Evolutionary conservation across 2,113 vertebrate genomes (phyloP), one percentile per base, ranked within the genome.

Genomic region (Carettochelys insculpta): DNA sequence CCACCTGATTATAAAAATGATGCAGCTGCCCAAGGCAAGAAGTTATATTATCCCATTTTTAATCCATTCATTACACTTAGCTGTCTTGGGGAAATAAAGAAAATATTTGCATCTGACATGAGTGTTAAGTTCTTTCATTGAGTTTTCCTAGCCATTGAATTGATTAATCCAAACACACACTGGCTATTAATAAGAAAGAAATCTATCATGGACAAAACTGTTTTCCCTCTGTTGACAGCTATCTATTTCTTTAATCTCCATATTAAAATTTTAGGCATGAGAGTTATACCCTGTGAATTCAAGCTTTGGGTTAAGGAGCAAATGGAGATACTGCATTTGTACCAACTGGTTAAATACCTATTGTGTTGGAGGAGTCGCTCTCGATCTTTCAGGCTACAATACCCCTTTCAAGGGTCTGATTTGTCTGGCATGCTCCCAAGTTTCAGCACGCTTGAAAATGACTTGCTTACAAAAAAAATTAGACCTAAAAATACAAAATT

Each of bases 81-180:
- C 38, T 77, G 34, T 53, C 58, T 17, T 73, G 58, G 80, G 82
- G 83, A 92, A n/a, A 68, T 83, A 86, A 89, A 80, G 80, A 53
- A 94, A 91, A 90, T 83, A 56, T 34, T 56, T 75, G 47, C 73
- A 17, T 13, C 92, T 31, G 48, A 89, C 89, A 78, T 0, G 3
- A 92, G 77, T 38, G 73, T 81, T 87, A 90, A 75, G 81, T 86
- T 87, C 65, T 94, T 86, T 87, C 93, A 80, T 3, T 93, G 61
- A 83, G 87, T 82, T 95, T 94, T 83, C 93, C 92, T 95, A 83
- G 71, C 90, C 94, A 93, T 91, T 93, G 94, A 93, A 91, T 90
- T 95, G 95, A 97, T 96, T 96, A 93, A 92, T 96, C 86, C 79
- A 90, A 94, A 97, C 92, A 95, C 95, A 87, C 73, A 88, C 95